A percentile compares a stretch with the other conserved stretches of the same genome.
Conservation (phyloP, 1,140 invertebrate genomes). For the Drosophila grimshawi region DNA sequence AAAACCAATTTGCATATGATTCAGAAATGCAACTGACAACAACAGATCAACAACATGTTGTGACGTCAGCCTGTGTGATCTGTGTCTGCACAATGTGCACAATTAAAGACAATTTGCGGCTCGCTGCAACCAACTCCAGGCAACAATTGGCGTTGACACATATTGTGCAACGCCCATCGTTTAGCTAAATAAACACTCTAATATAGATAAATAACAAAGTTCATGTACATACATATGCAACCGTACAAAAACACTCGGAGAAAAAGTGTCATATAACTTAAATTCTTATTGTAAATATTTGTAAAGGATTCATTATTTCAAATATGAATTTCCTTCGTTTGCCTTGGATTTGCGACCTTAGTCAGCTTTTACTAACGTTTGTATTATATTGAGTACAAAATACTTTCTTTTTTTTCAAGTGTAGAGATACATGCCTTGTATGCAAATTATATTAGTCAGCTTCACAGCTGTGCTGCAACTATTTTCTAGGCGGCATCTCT, state of each 20-base stretch:
- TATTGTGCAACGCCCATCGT: slow-evolving; percentile 61
- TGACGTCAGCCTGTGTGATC: slow-evolving; percentile 65
- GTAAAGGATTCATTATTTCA: no score
- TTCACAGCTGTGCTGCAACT: not conserved
- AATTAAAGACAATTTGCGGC: slow-evolving; percentile 77
- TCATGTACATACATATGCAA: not conserved
- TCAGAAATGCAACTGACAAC: slow-evolving; percentile 33
- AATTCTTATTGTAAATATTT: no score
- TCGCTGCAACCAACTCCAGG: slow-evolving; percentile 6
- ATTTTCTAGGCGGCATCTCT: slow-evolving; percentile 2
- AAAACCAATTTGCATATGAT: not conserved
- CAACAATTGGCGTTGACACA: slow-evolving; percentile 71
- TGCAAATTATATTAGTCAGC: slow-evolving; percentile 55
- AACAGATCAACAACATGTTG: slow-evolving; percentile 5
- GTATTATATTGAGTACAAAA: not conserved
- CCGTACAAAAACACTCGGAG: not conserved
- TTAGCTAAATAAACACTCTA: slow-evolving; percentile 38
- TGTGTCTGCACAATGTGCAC: slow-evolving; percentile 56
- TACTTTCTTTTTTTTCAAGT: slow-evolving; percentile 14
- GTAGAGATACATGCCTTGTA: slow-evolving; percentile 33
- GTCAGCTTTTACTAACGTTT: no score
- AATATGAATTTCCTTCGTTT: no score
- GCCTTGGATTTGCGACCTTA: no score
- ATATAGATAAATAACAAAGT: slow-evolving; percentile 28
- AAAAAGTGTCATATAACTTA: not conserved